phyloP scores from a whole-genome alignment of 1,140 invertebrate species.

The Venturia canescens region DNA sequence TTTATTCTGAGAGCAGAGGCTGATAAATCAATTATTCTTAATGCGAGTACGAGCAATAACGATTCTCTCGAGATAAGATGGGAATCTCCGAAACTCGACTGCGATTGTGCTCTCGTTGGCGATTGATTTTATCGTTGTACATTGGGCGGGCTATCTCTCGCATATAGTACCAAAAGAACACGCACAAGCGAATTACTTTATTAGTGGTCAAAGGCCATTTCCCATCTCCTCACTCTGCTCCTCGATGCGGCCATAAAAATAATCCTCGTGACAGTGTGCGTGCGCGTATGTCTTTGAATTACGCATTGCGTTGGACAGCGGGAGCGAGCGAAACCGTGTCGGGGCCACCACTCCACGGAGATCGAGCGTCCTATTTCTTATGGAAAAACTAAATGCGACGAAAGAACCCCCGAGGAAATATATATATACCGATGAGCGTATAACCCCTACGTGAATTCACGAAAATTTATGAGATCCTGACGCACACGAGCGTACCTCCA shows the following conservation, averaged over 20 bases:
- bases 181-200: conserved; percentile 40
- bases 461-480: conserved; percentile 49
- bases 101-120: conserved; percentile 28
- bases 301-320: conserved; percentile 6
- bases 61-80: not conserved
- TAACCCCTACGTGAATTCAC: conserved; percentile 8
- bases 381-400: conserved; percentile 19
- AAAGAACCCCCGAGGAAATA: conserved; percentile 1
- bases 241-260: conserved; percentile 32
- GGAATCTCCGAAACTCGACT: not conserved
- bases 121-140: conserved; percentile 33
- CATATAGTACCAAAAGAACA: not conserved
- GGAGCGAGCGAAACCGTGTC: not conserved
- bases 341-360: not conserved
- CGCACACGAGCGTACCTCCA: conserved; percentile 33
- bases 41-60: not conserved
- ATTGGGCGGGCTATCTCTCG: not conserved
- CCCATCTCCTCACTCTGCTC: not conserved
- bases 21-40: conserved; percentile 2
- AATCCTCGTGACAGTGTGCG: conserved; percentile 18
- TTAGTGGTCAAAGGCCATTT: conserved; percentile 46
- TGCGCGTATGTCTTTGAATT: not conserved
- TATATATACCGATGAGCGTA: conserved; percentile 27
- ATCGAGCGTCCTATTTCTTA: conserved; percentile 33
- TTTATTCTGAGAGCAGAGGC: not conserved